Evolutionary conservation across 2,113 vertebrate species (phyloP), one percentile per base, ranked within the genome.

Genomic region (Limanda limanda): DNA sequence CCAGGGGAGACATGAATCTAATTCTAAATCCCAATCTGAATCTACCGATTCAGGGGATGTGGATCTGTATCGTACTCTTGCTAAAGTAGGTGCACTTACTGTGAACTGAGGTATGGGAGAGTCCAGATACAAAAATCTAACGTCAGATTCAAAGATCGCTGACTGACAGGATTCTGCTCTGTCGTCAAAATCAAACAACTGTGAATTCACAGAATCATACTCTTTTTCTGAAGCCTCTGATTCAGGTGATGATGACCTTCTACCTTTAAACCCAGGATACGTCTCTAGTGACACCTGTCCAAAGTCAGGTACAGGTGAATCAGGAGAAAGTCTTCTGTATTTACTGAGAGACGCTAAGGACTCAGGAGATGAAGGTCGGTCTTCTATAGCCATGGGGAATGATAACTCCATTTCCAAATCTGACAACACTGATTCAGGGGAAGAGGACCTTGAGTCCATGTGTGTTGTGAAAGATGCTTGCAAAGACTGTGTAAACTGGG

Each of bases 11-110:
- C 31, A 63, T 51, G 69, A 13, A 52, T 91, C 85, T 11, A 12
- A 40, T 3, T 68, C 66, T 10, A 40, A 8, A 37, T 68, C 66
- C n/a, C 20, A 20, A 40, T 92, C 74, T 66, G 89, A 91, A 59
- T 48, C 74, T 17, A 68, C 10, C 52, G 89, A 91, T 31, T 86
- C 84, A 5, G 89, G 82, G 0, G 90, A 92, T 40, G 47, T 20
- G 35, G 88, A 89, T 40, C 85, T 69, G 12, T 18, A 25, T 4
- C 14, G 4, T 17, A 42, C 37, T 45, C 10, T 42, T 21, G 12
- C 23, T 9, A 42, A 23, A 21, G 12, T 2, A 42, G 61, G 40
- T 14, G 17, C 20, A 6, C 18, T 13, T 0, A 21, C 18, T 21
- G 31, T 62, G 59, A 23, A 63, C 6, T 84, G 72, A 1, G 72